Base-by-base conservation (phyloP, 2,888 invertebrate genomes). In the Hydropsyche betteni region DNA sequence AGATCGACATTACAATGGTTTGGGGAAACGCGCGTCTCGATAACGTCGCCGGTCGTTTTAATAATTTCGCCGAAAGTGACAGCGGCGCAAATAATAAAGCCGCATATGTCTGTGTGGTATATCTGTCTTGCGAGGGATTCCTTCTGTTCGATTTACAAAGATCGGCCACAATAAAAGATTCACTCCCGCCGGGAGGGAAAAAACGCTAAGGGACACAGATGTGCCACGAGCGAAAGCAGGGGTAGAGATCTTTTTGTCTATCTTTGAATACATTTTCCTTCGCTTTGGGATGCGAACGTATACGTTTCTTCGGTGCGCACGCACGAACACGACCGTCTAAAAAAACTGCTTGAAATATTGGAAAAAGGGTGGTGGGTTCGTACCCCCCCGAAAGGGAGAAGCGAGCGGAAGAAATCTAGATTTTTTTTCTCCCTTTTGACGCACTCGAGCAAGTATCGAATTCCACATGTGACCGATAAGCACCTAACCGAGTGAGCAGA, bases 341-440 rank as follows among this genome's bases (percentile, higher is more conserved):
- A 55, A 75, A 75, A 74, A 74, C 55, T 61, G 75, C 75, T 75
- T 75, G 69, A 75, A 70, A 69, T 75, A 75, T 70, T 51, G 75
- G 69, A 44, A 52, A 44, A 38, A 51, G 70, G 51, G 50, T 58
- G 74, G 34, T 68, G 61, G 64, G 16, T 44, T 68, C 44, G 68
- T 50, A 52, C 51, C 52, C 52, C 52, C 12, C 24, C 24, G 64
- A 34, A 50, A 68, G 68, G 55, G 16, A 5, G 58, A 52, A 74
- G n/a, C 68, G 64, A 51, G 64, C 44, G 64, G 55, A 70, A 36
- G 55, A 70, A 70, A 70, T 51, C 52, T 24, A 34, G 55, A 52
- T 36, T 33, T 14, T 70, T 69, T 75, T 69, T 38, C 51, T 52
- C 53, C 24, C 16, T 24, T 52, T 74, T 52, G 69, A 69, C 69